Conservation (phyloP, 64 coral and sea anemone genomes). For the Montipora sp. region DNA sequence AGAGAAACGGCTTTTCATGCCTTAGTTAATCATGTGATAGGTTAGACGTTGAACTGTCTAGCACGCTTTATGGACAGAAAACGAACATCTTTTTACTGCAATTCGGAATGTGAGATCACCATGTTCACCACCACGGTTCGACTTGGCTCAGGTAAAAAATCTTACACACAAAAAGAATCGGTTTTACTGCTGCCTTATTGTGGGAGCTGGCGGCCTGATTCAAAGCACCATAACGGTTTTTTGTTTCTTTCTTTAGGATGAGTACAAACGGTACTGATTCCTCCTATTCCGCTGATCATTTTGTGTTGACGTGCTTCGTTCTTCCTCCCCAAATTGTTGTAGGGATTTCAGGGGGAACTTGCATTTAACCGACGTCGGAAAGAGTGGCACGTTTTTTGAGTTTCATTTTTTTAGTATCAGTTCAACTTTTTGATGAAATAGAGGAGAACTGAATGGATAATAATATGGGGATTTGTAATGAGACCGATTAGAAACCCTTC, state of each 20-base stretch:
- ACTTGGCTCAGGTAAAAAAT: not conserved
- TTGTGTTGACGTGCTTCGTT: not conserved
- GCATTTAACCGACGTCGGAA: no score
- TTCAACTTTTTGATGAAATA: not conserved
- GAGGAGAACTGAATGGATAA: not conserved
- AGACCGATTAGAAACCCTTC: slow-evolving; percentile 11
- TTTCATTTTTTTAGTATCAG: no score
- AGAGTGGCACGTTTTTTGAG: no score
- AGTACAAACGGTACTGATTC: no score
- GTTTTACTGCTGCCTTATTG: not conserved
- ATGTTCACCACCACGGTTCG: not conserved
- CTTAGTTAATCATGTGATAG: not conserved
- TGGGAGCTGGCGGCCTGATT: no score
- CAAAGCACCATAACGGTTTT: no score
- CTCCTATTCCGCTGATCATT: not conserved
- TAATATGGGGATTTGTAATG: slow-evolving; percentile 1
- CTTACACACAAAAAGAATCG: not conserved
- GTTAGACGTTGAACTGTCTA: not conserved
- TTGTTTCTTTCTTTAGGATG: no score
- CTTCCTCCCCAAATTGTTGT: not conserved
- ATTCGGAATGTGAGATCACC: not conserved
- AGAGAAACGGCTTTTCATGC: no score
- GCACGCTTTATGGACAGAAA: not conserved
- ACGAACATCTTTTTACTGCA: not conserved
- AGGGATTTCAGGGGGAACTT: no score